phyloP scores from a whole-genome alignment of 1,140 invertebrate species.

The Lepidurus packardi region DNA sequence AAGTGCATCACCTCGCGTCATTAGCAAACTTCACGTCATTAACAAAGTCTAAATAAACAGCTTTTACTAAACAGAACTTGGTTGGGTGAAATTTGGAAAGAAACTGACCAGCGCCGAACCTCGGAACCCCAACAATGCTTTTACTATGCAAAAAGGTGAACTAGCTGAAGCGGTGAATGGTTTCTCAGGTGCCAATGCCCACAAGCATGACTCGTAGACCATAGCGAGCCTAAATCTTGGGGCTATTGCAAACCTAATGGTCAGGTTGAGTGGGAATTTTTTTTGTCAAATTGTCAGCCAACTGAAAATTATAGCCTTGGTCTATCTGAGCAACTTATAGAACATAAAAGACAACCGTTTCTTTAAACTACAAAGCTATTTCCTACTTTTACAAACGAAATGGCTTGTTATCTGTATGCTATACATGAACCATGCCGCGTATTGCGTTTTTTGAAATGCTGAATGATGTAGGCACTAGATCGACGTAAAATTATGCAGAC shows the following conservation, averaged over 20 bases:
- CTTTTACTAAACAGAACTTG: not conserved
- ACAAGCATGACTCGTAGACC: slow-evolving; percentile 8
- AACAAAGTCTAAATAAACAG: not conserved
- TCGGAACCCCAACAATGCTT: not conserved
- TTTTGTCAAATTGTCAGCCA: not conserved
- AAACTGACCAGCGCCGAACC: not conserved
- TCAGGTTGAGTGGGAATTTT: not conserved
- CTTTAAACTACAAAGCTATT: not conserved
- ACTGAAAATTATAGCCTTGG: not conserved
- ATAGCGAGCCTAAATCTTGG: not conserved
- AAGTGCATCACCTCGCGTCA: not conserved
- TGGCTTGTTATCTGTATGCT: not conserved
- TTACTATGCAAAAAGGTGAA: not conserved
- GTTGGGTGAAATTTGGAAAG: not conserved
- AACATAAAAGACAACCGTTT: not conserved
- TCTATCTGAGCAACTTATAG: not conserved
- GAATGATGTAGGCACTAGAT: not conserved
- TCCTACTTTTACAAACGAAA: not conserved
- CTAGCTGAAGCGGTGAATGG: not conserved
- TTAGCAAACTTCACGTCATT: not conserved
- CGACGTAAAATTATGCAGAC: not conserved
- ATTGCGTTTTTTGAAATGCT: not conserved
- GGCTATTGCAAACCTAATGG: not conserved
- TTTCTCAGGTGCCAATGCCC: slow-evolving; percentile 13
- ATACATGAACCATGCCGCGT: not conserved